A percentile compares a stretch with the other conserved stretches of the same genome.
Evolutionary conservation across 2,797 vertebrate species (phyloP).

Genomic region (Decapterus maruadsi): DNA sequence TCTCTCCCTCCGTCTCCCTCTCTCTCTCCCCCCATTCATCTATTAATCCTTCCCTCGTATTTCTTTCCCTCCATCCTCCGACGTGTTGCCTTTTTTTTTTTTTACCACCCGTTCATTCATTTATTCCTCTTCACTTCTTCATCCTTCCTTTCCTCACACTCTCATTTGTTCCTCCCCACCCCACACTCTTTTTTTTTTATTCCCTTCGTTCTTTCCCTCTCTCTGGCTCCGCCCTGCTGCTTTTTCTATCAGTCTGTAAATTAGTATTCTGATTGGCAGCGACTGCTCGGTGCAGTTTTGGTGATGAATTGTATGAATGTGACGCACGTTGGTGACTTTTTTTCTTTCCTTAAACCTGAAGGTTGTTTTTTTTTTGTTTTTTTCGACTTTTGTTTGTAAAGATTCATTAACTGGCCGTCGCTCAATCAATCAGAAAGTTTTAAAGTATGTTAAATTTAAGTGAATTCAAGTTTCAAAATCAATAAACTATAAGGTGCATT

Average conservation of each 20-base stretch:
- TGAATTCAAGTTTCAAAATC: neutral
- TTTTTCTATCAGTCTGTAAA: neutral
- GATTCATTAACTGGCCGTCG: neutral
- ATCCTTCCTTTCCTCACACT: neutral
- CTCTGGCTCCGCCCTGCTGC: neutral
- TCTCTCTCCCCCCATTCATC: conserved; percentile 18
- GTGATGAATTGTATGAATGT: neutral
- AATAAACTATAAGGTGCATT: too few relatives aligned
- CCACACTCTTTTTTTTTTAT: neutral
- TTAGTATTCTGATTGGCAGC: conserved; percentile 18
- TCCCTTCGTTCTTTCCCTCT: neutral
- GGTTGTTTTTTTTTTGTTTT: too few relatives aligned
- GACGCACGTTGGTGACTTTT: neutral
- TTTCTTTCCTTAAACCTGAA: neutral
- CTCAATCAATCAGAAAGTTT: neutral
- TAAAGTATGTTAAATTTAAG: neutral
- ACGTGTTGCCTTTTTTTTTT: neutral
- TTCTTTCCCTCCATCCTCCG: neutral
- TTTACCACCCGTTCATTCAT: neutral
- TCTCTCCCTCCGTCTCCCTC: conserved; percentile 6
- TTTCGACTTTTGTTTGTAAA: too few relatives aligned
- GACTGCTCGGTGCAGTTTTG: neutral
- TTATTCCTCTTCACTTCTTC: neutral
- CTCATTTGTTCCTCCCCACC: neutral
- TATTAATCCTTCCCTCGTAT: neutral